A percentile compares a stretch with the other conserved stretches of the same genome.
These are phyloP conservation scores for Diorhabda sublineata DNA, from an alignment of 1,140 invertebrate genomes.

Conservation along the genomic window DNA sequence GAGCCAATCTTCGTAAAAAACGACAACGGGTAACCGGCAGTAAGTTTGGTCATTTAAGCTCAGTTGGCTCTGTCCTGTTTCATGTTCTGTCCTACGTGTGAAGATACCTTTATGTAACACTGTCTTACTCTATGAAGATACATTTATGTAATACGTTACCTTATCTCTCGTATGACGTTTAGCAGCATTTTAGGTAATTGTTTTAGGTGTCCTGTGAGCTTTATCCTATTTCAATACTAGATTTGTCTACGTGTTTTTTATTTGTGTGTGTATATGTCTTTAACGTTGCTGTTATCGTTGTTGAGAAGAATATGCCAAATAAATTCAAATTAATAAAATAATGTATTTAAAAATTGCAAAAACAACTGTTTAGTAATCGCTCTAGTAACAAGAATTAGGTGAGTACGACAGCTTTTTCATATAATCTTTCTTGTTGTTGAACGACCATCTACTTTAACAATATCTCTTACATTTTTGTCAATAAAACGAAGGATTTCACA, in stretches of 20 bases:
- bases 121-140: slow-evolving; percentile 10
- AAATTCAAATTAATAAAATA: too few species aligned
- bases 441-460: too few species aligned
- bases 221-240: slow-evolving; percentile 17
- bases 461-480: too few species aligned
- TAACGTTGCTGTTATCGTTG: not conserved
- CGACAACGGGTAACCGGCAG: slow-evolving; percentile 47
- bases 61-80: slow-evolving; percentile 16
- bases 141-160: slow-evolving; percentile 11
- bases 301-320: slow-evolving; percentile 15
- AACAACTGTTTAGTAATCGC: too few species aligned
- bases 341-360: too few species aligned
- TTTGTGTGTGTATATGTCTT: slow-evolving; percentile 19
- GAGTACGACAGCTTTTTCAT: too few species aligned
- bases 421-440: too few species aligned
- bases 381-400: too few species aligned
- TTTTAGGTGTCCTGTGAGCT: slow-evolving; percentile 17
- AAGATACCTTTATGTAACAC: not conserved
- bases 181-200: slow-evolving; percentile 20
- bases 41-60: slow-evolving; percentile 46
- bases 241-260: slow-evolving; percentile 18
- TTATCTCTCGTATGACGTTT: slow-evolving; percentile 13
- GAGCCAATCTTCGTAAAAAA: slow-evolving; percentile 47
- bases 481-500: too few species aligned
- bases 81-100: slow-evolving; percentile 5